Base-by-base conservation (phyloP, 2,113 vertebrate genomes). In the Hyaena hyaena region DNA sequence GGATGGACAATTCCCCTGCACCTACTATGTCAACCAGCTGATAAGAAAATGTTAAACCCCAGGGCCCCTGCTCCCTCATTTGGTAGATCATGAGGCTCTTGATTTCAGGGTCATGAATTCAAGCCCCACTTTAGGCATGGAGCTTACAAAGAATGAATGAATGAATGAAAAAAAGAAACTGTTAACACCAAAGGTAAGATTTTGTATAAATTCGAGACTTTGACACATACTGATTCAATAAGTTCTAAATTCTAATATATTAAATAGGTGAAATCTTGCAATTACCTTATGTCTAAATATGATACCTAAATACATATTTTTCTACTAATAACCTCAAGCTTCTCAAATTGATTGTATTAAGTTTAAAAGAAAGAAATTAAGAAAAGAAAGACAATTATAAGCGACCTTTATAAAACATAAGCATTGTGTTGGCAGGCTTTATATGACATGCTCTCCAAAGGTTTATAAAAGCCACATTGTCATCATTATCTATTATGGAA, bases 321-420 rank as follows among this genome's bases (percentile, higher is more conserved):
- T 66, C 82, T 92, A 89, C 17, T 76, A 97, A 95, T 89, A 98
- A 97, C 31, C 39, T 73, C 53, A 65, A 86, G 12, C 15, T 68
- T 77, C 12, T 61, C 55, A 97, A 90, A 96, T 39, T 97, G 63
- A 73, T 97, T 98, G 98, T 96, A 96, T 77, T 26, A 73, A 96
- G 7, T 84, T 61, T 55, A 50, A 89, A 80, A 92, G 68, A 97
- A 96, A 97, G 96, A 35, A 45, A 50, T 83, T 39, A 73, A 81
- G 79, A 74, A 86, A 90, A 98, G 35, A 87, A 94, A 48, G 66
- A 66, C 76, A 88, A 95, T 58, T 86, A 87, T 96, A 97, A 98
- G 55, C 79, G 74, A 96, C 19, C 92, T 98, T 95, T 95, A 98
- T 95, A 98, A 97, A 98, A 96, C 86, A 93, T 87, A 81, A 96